Evolutionary conservation across 2,113 vertebrate species (phyloP).

Genomic region (Marmota flaviventris): DNA sequence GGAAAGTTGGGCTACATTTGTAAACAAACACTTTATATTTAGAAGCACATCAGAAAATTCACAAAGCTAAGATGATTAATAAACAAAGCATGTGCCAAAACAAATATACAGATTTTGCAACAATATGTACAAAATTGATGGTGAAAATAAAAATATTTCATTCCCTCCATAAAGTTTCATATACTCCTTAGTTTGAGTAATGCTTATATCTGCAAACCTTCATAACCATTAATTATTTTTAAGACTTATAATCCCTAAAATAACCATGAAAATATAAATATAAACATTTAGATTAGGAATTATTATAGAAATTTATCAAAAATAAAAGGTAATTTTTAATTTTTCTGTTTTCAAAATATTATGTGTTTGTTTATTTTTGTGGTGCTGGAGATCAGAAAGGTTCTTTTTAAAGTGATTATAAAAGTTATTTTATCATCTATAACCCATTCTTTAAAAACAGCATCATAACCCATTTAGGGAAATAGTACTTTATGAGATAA

Average conservation of each 20-base stretch:
- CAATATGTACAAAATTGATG: not conserved
- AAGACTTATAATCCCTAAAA: not conserved
- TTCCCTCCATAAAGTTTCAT: not conserved
- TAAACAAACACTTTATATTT: not conserved
- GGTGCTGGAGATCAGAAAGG: not conserved
- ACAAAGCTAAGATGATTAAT: not conserved
- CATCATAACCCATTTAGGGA: not conserved
- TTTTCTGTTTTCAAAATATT: not conserved
- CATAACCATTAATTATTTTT: not conserved
- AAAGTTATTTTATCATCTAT: not conserved
- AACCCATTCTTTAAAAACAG: not conserved
- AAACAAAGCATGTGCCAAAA: not conserved
- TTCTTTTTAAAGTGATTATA: not conserved
- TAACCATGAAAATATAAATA: not conserved
- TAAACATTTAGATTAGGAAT: conserved; percentile 8
- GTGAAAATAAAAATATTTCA: conserved; percentile 21
- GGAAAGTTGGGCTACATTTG: not conserved
- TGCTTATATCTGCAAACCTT: not conserved
- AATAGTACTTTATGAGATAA: not conserved
- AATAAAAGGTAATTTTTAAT: not conserved
- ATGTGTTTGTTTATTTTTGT: not conserved
- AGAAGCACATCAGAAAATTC: conserved; percentile 27
- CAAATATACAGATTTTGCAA: not conserved
- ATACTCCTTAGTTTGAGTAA: not conserved
- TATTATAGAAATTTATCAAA: not conserved